Evolutionary conservation across 2,888 invertebrate species (phyloP), one percentile per base, ranked within the genome.

Genomic region (Andrena chrysosceles): DNA sequence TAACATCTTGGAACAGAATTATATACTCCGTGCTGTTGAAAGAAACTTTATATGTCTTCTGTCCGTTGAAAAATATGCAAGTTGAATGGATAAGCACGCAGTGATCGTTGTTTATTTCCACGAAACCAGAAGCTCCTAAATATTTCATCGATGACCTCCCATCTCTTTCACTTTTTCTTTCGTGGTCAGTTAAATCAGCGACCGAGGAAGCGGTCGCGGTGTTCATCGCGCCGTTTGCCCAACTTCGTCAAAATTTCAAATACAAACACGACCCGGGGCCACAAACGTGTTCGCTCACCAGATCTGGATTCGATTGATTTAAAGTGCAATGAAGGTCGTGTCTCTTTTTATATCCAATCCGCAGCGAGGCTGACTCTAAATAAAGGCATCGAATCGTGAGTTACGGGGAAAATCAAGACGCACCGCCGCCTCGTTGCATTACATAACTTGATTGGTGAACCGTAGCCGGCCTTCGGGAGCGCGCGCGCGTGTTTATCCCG

Each of bases 381-480:
- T 79, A 79, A 80, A 77, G 56, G 42, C 48, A 16, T 33, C 23
- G 70, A 49, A 42, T 70, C 62, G 26, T 20, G 67, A 71, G 71
- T 67, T 68, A 74, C 62, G 23, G 59, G 60, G 10, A 1, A 13
- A 77, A 77, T 80, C 77, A 74, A 77, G 71, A 71, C 74, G 49
- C 31, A 26, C 31, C 67, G 33, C 35, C 67, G 56, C 64, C 35
- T 59, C 70, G 52, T 71, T 69, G 52, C 83, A n/a, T 84, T 74
- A 60, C 77, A 42, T 72, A 80, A 80, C 54, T 77, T 71, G 70
- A 83, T 77, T 70, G 56, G 64, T 31, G 69, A 73, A 68, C 69
- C 29, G 35, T 54, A 23, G 20, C 20, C 35, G 64, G 31, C 76
- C 72, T 81, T 76, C 68, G 42, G 20, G 7, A 56, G 7, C 0